These are phyloP conservation scores for Hyperoplus immaculatus DNA, from an alignment of 2,797 vertebrate species.

Conservation along the genomic window DNA sequence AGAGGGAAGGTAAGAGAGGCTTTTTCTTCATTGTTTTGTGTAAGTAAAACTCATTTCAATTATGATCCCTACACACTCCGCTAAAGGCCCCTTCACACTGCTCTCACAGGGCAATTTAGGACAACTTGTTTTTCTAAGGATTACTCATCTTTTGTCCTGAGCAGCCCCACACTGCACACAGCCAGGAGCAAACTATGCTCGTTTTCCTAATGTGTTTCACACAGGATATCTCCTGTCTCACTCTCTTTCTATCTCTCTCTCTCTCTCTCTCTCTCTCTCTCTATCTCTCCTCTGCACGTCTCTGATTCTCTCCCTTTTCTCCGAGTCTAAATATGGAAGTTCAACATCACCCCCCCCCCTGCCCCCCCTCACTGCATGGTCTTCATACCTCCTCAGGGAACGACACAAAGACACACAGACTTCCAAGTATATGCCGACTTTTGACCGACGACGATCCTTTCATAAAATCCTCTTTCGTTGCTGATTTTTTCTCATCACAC, in stretches of 20 bases:
- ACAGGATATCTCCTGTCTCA: constrained; percentile 6
- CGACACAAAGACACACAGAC: constrained; percentile 20
- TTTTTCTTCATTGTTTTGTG: not conserved
- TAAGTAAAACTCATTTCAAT: constrained; percentile 23
- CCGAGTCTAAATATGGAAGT: constrained; percentile 84
- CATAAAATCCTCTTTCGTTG: not conserved
- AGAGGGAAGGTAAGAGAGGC: not conserved
- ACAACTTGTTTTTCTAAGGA: not conserved
- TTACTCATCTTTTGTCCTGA: not conserved
- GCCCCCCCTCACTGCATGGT: not conserved
- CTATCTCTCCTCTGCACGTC: constrained; percentile 19
- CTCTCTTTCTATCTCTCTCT: not conserved
- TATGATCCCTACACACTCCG: not conserved
- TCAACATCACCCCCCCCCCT: constrained; percentile 37
- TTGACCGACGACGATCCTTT: not conserved
- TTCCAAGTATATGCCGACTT: constrained; percentile 39
- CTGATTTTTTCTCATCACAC: not conserved
- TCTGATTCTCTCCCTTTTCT: constrained; percentile 2
- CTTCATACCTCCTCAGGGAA: constrained; percentile 62
- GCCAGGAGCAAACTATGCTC: constrained; percentile 15
- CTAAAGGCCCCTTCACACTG: constrained; percentile 1
- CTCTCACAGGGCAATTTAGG: not conserved
- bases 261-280: not conserved
- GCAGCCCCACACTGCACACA: not conserved
- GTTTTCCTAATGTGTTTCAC: constrained; percentile 32